Evolutionary conservation across 2,113 vertebrate species (phyloP).

Genomic region (Pycnonotus jocosus): DNA sequence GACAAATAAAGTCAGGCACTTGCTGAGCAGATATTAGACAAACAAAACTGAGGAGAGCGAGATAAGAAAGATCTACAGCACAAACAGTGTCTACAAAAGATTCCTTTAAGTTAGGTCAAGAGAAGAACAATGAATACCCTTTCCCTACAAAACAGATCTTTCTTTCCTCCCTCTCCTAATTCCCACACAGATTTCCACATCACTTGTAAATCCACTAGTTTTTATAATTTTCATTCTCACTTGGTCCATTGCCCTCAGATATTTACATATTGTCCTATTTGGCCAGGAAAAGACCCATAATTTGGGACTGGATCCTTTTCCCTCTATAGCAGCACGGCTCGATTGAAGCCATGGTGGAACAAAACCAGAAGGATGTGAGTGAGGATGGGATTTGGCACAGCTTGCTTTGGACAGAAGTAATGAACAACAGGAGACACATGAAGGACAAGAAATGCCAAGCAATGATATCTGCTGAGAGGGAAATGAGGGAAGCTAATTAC

Average conservation of each 20-base stretch:
- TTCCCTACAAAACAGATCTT: neutral
- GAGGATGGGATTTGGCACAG: neutral
- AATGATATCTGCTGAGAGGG: neutral
- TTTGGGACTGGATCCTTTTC: neutral
- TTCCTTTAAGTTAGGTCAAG: neutral
- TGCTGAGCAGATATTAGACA: neutral
- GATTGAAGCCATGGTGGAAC: neutral
- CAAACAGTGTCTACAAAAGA: neutral
- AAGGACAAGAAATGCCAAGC: neutral
- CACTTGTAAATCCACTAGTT: neutral
- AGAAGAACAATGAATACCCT: neutral
- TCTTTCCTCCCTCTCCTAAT: neutral
- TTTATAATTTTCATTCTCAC: neutral
- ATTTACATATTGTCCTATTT: neutral
- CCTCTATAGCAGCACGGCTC: neutral
- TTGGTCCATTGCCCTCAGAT: neutral
- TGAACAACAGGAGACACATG: neutral
- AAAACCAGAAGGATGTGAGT: neutral
- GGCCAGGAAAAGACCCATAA: neutral
- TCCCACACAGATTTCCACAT: neutral
- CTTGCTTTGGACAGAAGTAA: neutral
- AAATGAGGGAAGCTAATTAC: neutral
- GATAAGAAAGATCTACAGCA: neutral
- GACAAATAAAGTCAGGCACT: constrained; percentile 30
- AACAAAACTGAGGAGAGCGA: constrained; percentile 20